These are phyloP conservation scores for Drosophila prostipennis DNA, from an alignment of 2,888 invertebrate genomes.

Conservation along the genomic window DNA sequence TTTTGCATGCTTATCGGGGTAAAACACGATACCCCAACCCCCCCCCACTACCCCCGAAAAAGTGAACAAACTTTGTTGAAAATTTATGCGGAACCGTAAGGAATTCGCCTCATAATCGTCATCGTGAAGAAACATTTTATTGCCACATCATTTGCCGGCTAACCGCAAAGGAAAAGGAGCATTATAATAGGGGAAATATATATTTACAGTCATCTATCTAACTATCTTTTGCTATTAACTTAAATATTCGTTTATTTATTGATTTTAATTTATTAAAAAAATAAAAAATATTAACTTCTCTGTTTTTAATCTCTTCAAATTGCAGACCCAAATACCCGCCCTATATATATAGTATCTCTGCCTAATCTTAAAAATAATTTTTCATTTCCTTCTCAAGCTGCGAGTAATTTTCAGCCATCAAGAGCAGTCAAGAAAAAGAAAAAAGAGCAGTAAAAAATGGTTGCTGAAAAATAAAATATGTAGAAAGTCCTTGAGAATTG, in stretches of 20 bases:
- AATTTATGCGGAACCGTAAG: slow-evolving; percentile 59
- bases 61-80: slow-evolving; percentile 43
- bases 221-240: not conserved
- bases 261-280: not conserved
- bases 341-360: not conserved
- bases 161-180: slow-evolving; percentile 10
- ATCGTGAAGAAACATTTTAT: slow-evolving; percentile 66
- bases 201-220: not conserved
- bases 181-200: not conserved
- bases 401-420: slow-evolving; percentile 28
- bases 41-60: not conserved
- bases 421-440: slow-evolving; percentile 11
- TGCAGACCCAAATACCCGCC: not conserved
- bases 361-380: slow-evolving; percentile 48
- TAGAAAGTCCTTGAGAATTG: slow-evolving; percentile 41
- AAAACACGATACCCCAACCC: slow-evolving; percentile 43
- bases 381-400: slow-evolving; percentile 38
- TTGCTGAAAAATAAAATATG: slow-evolving; percentile 6
- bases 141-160: slow-evolving; percentile 69
- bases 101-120: slow-evolving; percentile 72
- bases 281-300: not conserved
- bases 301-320: not conserved
- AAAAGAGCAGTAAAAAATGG: slow-evolving; percentile 59
- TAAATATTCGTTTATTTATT: no score
- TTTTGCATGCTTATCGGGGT: slow-evolving; percentile 72